Evolutionary conservation across 2,797 vertebrate species (phyloP).

Genomic region (Chaetophractus vellerosus): DNA sequence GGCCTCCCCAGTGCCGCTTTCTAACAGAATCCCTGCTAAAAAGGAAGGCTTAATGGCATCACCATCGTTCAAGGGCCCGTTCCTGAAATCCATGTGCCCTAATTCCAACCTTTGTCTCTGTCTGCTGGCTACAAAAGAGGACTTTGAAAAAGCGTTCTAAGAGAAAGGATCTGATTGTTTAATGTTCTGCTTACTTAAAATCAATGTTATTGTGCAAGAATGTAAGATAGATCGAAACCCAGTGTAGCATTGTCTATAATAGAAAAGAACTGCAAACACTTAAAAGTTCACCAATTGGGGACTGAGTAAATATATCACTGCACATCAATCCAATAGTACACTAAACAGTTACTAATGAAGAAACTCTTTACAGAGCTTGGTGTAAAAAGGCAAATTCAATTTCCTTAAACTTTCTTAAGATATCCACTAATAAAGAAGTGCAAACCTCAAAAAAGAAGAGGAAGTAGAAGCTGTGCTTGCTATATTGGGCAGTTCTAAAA

Average conservation of each 20-base stretch:
- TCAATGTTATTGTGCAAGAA: background rate
- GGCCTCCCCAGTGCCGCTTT: no score
- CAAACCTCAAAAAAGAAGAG: background rate
- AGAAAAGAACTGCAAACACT: background rate
- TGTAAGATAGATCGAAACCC: background rate
- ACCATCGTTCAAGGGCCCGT: background rate
- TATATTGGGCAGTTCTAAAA: background rate
- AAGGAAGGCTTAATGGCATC: background rate
- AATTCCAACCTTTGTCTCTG: background rate
- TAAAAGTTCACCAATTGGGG: background rate
- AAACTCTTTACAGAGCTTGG: background rate
- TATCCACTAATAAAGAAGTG: background rate
- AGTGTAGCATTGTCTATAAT: background rate
- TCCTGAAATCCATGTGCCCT: background rate
- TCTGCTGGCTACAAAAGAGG: background rate
- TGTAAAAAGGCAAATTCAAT: background rate
- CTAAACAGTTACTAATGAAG: background rate
- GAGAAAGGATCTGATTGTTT: background rate
- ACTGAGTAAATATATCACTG: background rate
- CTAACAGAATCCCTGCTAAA: background rate
- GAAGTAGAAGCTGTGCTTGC: background rate
- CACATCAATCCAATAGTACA: background rate
- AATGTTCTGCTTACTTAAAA: slow-evolving; percentile 1
- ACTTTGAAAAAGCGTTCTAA: background rate
- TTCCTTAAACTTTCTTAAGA: background rate